Evolutionary conservation across 1,140 invertebrate species (phyloP), one percentile per base, ranked within the genome.

Genomic region (Bacillus rossius): DNA sequence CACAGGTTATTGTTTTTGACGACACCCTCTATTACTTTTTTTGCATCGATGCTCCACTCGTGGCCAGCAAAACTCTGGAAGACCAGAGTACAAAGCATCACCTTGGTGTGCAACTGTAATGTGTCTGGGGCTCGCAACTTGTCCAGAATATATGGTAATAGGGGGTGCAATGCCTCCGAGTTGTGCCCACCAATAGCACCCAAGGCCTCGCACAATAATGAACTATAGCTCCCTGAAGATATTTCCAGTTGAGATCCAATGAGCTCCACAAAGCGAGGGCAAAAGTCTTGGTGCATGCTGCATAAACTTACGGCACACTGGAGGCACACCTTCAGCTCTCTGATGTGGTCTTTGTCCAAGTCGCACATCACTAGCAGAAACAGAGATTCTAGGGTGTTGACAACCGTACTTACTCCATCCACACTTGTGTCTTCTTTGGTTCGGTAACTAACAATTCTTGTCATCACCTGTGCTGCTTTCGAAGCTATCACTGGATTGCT

Each of bases 31-130:
- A 89, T 75, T 0, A 81, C 80, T 45, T 76, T 64, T 23, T 77
- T 65, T 50, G 75, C 76, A 56, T 80, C 76, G 40, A 75, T 64
- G 55, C 76, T 77, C 84, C 84, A 85, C 55, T 78, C 72, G 49
- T 78, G 79, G 10, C 83, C 82, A 42, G 84, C 83, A 23, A 89
- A 77, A 54, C 87, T 87, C 81, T 96, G 92, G 61, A 95, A 88
- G 37, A 95, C 73, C 47, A 92, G 75, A 0, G 88, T 91, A 66
- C 87, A 91, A 2, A 92, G 72, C 73, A 90, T 86, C 1, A 88
- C 81, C 71, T 78, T 53, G 13, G 37, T 57, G 16, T 26, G 55
- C n/a, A 25, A 16, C 25, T 57, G 4, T 23, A 49, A 8, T 14
- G n/a, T 8, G 20, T 40, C 26, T 58, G 14, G 70, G 71, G 57